Percentiles rank a stretch among this genome's conserved stretches.
These are phyloP conservation scores for Erebia aethiops DNA, from an alignment of 2,888 invertebrate genomes.

Conservation along the genomic window DNA sequence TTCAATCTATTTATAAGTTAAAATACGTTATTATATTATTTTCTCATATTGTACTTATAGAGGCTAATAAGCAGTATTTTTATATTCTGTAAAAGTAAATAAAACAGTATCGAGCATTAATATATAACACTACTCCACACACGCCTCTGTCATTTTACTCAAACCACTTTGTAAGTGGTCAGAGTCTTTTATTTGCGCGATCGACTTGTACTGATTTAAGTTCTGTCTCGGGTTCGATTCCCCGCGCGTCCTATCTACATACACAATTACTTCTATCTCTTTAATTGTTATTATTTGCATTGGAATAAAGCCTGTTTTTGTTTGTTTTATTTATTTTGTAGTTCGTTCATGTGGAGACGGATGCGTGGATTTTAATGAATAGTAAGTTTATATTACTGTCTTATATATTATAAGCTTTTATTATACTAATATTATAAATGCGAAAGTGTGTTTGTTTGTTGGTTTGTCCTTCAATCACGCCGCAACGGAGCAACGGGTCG, in stretches of 20 bases:
- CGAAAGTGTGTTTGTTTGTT: too few relatives aligned
- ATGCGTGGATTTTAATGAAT: slow-evolving; percentile 15
- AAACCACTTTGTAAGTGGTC: slow-evolving; percentile 27
- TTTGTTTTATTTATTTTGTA: neutral
- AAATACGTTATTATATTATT: too few relatives aligned
- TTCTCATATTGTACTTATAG: too few relatives aligned
- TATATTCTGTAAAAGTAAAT: too few relatives aligned
- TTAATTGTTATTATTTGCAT: slow-evolving; percentile 28
- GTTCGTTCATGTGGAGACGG: neutral
- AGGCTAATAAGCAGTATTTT: too few relatives aligned
- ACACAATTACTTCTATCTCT: slow-evolving; percentile 27
- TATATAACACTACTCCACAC: slow-evolving; percentile 6
- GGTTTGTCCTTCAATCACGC: too few relatives aligned
- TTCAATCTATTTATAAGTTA: too few relatives aligned
- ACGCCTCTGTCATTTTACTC: slow-evolving; percentile 16
- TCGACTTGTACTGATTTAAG: slow-evolving; percentile 27
- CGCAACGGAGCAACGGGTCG: too few relatives aligned
- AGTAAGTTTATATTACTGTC: neutral
- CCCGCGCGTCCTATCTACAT: slow-evolving; percentile 25
- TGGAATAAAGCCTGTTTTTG: slow-evolving; percentile 10
- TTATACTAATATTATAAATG: too few relatives aligned
- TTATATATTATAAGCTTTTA: too few relatives aligned
- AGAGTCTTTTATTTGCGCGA: slow-evolving; percentile 23
- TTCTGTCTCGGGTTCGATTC: slow-evolving; percentile 24
- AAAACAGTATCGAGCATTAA: neutral